Percentiles rank a stretch among this genome's conserved stretches.
phyloP scores from a whole-genome alignment of 1,140 invertebrate genomes.

The Dendrolimus punctatus region DNA sequence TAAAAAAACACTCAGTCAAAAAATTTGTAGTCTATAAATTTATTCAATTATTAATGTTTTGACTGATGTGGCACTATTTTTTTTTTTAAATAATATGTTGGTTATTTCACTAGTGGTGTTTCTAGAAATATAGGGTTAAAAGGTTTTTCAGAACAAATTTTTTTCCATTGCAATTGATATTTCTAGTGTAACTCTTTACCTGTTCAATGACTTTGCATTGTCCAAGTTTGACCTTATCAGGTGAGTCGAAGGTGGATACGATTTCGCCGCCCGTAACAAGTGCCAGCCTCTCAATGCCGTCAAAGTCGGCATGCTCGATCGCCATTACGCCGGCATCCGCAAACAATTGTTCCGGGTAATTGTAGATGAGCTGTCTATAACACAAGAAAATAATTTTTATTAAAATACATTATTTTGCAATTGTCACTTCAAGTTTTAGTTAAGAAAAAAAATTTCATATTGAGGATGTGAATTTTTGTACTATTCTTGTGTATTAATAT shows the following conservation, averaged over 20 bases:
- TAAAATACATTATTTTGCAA: neutral
- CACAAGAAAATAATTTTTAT: slow-evolving; percentile 9
- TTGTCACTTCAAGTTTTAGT: neutral
- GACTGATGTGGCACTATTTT: no score
- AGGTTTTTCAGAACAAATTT: no score
- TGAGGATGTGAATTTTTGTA: neutral
- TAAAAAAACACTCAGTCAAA: no score
- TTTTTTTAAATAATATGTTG: no score
- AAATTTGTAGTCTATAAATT: no score
- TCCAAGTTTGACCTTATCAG: slow-evolving; percentile 93
- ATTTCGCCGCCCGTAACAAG: slow-evolving; percentile 99
- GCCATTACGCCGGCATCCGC: slow-evolving; percentile 99
- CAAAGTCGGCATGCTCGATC: slow-evolving; percentile 99
- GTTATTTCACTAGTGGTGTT: no score
- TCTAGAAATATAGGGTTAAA: no score
- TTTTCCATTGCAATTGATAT: no score
- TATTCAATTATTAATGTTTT: no score
- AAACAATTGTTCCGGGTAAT: slow-evolving; percentile 99
- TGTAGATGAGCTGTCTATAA: slow-evolving; percentile 97
- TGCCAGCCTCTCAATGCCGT: slow-evolving; percentile 97
- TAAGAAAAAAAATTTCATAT: neutral
- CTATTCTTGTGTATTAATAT: no score
- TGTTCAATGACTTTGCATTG: slow-evolving; percentile 97
- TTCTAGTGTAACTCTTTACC: slow-evolving; percentile 46
- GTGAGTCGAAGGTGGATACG: slow-evolving; percentile 97